phyloP scores from a whole-genome alignment of 2,888 invertebrate species.

The Epistrophella euchroma region DNA sequence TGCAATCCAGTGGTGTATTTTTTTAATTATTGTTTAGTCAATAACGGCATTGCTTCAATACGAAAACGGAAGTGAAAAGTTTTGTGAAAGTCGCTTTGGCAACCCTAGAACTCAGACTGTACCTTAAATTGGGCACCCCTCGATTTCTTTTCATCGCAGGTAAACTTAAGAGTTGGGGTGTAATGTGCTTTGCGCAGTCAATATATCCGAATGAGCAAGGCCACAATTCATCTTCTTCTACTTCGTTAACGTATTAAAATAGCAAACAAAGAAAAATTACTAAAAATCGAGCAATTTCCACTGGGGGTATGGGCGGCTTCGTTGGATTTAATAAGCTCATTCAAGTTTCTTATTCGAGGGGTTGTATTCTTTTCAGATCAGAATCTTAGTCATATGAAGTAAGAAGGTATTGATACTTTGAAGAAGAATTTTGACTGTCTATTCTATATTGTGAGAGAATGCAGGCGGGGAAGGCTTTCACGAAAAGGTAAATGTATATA shows the following conservation, averaged over 20 bases:
- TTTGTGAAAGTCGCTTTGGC: no score
- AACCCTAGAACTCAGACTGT: neutral
- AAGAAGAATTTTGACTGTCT: conserved; percentile 39
- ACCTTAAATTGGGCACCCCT: conserved; percentile 1
- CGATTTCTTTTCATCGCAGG: conserved; percentile 44
- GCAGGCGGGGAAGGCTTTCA: neutral
- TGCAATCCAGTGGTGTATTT: no score
- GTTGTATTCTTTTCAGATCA: conserved; percentile 62
- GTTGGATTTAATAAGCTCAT: conserved; percentile 72
- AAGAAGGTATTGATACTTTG: conserved; percentile 65
- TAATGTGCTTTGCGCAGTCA: conserved; percentile 41
- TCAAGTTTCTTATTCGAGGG: conserved; percentile 56
- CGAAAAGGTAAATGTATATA: conserved; percentile 54
- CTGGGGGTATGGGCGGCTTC: conserved; percentile 20
- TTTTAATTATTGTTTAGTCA: no score
- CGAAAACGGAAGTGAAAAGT: no score
- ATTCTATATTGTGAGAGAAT: conserved; percentile 1
- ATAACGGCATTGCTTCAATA: no score
- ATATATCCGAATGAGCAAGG: conserved; percentile 45
- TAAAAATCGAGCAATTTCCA: conserved; percentile 75
- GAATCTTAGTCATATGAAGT: conserved; percentile 31
- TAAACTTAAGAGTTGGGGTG: conserved; percentile 11
- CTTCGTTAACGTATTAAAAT: conserved; percentile 76
- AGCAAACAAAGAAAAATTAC: conserved; percentile 76
- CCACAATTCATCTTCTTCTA: conserved; percentile 73